Conservation (phyloP, 2,113 vertebrate species). For the Microcebus lehilahytsara region DNA sequence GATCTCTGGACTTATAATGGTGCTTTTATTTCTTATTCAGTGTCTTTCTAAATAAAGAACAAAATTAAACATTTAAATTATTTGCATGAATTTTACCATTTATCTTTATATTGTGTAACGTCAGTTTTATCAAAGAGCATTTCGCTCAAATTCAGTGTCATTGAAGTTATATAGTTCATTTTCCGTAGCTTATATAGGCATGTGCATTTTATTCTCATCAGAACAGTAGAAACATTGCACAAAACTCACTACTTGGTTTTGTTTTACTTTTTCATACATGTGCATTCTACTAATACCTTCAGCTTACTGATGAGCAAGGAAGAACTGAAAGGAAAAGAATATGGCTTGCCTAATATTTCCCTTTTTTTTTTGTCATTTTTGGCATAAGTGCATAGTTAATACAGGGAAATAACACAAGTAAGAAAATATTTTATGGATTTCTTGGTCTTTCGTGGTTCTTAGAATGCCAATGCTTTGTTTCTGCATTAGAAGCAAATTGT, state of each 20-base stretch:
- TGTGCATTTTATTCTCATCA: neutral
- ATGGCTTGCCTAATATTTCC: neutral
- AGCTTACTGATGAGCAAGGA: neutral
- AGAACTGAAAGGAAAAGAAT: neutral
- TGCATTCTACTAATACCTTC: neutral
- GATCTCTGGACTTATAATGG: neutral
- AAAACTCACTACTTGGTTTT: neutral
- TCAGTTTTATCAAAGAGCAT: neutral
- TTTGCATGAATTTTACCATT: neutral
- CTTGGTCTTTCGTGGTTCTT: neutral
- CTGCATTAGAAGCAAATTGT: neutral
- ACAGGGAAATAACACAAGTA: neutral
- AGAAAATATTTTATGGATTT: neutral
- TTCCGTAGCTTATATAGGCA: neutral
- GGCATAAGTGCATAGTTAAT: neutral
- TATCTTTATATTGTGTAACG: neutral
- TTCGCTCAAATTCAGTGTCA: neutral
- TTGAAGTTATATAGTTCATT: neutral
- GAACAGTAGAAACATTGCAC: neutral
- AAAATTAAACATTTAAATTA: slow-evolving; percentile 11
- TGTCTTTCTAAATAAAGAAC: neutral
- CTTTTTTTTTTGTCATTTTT: neutral
- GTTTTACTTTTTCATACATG: neutral
- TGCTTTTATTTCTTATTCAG: neutral
- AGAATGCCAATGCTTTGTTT: neutral